These are phyloP conservation scores for Antechinus flavipes DNA, from an alignment of 2,113 vertebrate genomes.

Conservation along the genomic window DNA sequence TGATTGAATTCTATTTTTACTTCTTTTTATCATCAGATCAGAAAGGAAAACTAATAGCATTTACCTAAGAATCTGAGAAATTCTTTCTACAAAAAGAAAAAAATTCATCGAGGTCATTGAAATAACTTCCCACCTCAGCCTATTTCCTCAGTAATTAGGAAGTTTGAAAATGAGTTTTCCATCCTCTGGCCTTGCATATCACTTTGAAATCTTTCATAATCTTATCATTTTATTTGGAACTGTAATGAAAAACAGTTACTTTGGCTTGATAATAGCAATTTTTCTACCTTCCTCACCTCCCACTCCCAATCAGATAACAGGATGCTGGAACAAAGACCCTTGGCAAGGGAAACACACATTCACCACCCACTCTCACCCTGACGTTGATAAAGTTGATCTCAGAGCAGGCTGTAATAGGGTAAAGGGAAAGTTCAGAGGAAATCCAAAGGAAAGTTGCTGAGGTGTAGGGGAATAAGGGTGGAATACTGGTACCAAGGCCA, in stretches of 20 bases:
- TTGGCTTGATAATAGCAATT: neutral
- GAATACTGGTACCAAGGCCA: neutral
- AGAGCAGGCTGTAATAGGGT: neutral
- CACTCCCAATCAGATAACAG: neutral
- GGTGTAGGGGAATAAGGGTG: neutral
- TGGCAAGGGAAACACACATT: neutral
- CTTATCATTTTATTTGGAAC: neutral
- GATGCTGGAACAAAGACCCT: neutral
- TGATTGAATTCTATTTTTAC: neutral
- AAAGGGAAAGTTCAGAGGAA: neutral
- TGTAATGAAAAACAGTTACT: neutral
- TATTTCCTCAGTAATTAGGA: neutral
- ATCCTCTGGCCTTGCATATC: neutral
- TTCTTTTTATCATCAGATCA: neutral
- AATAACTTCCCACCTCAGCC: neutral
- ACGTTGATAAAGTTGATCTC: neutral
- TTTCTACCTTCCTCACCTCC: neutral
- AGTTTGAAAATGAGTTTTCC: neutral
- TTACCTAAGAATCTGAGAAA: neutral
- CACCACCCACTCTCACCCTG: neutral
- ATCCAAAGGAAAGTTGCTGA: neutral
- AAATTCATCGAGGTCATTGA: neutral
- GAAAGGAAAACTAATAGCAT: neutral
- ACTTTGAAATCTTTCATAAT: neutral
- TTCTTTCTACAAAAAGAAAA: neutral